Base-by-base conservation (phyloP, 2,888 invertebrate genomes). In the Aquatica leii region DNA sequence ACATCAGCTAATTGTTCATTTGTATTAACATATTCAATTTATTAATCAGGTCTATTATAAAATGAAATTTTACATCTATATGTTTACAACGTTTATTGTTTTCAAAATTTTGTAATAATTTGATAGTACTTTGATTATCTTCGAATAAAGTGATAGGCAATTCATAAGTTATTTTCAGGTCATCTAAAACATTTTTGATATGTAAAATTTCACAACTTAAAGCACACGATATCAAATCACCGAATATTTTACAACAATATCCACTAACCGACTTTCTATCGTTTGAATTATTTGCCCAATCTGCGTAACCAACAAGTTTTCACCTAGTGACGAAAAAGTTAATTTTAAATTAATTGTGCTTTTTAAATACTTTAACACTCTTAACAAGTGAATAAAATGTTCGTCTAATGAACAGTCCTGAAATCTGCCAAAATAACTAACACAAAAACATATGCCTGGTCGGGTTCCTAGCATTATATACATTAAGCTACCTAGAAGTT, bases 61-160 rank as follows among this genome's bases (percentile, higher is more conserved):
- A 61, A 15, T 54, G 54, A 5, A 54, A 11, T 35, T 60, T 60
- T 11, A 60, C 48, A 15, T 60, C 60, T 1, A 60, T 61, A 34
- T 61, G 55, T 34, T 61, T 61, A 51, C 56, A 50, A 9, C 55
- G 1, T 18, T 31, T 55, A 20, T 55, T 61, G 31, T 55, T 61
- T 61, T 56, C 61, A 61, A 40, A 40, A 40, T n/a, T 14, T 9
- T 34, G 15, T 1, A 56, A 20, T n/a, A 61, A 31, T 21, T 61
- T 61, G 9, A 48, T 48, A 18, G 48, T 48, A 20, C 48, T 53
- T 37, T 58, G 51, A n/a, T 58, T 58, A 17, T 58, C 58, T 31
- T 59, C 53, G 1, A 34, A 20, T 2, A 54, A n/a, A 31, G 8
- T 15, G 14, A 48, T 17, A 11, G 60, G 54, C 15, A 49, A 18